A percentile compares a stretch with the other conserved stretches of the same genome.
These are phyloP conservation scores for Hippotragus niger DNA, from an alignment of 2,113 vertebrate genomes.

Conservation along the genomic window DNA sequence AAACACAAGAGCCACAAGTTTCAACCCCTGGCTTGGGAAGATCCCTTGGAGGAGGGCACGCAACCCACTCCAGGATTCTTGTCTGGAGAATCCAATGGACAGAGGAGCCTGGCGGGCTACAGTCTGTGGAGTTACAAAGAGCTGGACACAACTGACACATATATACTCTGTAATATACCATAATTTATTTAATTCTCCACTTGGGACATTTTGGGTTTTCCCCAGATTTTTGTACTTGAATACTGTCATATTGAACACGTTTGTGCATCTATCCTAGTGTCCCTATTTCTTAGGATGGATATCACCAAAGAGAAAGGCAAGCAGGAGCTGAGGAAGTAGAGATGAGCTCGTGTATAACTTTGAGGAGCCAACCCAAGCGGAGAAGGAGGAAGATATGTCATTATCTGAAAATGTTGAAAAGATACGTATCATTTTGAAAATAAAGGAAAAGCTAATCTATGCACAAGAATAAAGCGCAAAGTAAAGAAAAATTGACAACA, in stretches of 20 bases:
- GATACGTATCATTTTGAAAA: background rate
- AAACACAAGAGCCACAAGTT: background rate
- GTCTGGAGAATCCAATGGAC: background rate
- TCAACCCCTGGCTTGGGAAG: background rate
- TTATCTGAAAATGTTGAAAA: background rate
- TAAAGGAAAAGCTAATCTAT: background rate
- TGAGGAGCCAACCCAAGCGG: background rate
- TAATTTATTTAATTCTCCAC: slow-evolving; percentile 27
- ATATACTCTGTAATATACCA: background rate
- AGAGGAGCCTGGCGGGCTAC: fast-evolving
- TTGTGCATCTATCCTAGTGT: background rate
- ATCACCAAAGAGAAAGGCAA: background rate
- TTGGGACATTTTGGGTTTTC: background rate
- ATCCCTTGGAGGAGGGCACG: background rate
- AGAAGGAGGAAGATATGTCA: background rate
- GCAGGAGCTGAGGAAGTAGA: background rate
- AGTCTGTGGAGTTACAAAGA: background rate
- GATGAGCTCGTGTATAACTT: background rate
- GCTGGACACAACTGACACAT: background rate
- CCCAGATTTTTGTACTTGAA: background rate
- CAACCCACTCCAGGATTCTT: background rate
- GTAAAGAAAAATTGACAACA: background rate
- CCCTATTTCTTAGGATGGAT: background rate
- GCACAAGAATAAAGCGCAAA: background rate
- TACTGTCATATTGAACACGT: background rate